phyloP scores from a whole-genome alignment of 2,797 vertebrate species.

The Knipowitschia caucasica region DNA sequence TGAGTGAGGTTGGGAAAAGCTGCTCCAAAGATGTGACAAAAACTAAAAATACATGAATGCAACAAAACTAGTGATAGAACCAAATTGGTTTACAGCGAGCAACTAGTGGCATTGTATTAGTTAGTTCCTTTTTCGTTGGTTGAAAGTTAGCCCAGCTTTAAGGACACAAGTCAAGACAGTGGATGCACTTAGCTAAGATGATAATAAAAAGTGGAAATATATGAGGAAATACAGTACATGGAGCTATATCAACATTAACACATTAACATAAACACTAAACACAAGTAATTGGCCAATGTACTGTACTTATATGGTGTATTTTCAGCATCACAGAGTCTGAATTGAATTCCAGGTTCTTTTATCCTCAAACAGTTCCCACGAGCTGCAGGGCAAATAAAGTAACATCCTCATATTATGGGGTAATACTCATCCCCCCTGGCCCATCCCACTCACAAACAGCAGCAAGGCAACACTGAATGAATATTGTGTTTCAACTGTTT shows the following conservation, averaged over 20 bases:
- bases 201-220: too few relatives aligned
- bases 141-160: too few relatives aligned
- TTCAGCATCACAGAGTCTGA: not conserved
- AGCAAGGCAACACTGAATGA: conserved; percentile 56
- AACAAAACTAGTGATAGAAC: too few relatives aligned
- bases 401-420: conserved; percentile 8
- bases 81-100: too few relatives aligned
- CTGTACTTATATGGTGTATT: not conserved
- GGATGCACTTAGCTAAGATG: too few relatives aligned
- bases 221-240: too few relatives aligned
- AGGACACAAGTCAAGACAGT: too few relatives aligned
- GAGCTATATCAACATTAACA: not conserved
- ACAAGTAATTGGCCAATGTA: not conserved
- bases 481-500: conserved; percentile 70
- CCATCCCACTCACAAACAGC: conserved; percentile 24
- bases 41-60: too few relatives aligned
- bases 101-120: too few relatives aligned
- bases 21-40: too few relatives aligned
- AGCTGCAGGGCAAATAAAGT: conserved; percentile 6
- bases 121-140: too few relatives aligned
- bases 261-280: not conserved
- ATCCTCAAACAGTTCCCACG: conserved; percentile 2
- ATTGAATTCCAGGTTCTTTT: not conserved
- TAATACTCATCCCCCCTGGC: conserved; percentile 8
- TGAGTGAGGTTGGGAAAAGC: too few relatives aligned